A percentile compares a stretch with the other conserved stretches of the same genome.
phyloP scores from a whole-genome alignment of 53 echinoderm and acorn worm genomes.

The Luidia sarsii region DNA sequence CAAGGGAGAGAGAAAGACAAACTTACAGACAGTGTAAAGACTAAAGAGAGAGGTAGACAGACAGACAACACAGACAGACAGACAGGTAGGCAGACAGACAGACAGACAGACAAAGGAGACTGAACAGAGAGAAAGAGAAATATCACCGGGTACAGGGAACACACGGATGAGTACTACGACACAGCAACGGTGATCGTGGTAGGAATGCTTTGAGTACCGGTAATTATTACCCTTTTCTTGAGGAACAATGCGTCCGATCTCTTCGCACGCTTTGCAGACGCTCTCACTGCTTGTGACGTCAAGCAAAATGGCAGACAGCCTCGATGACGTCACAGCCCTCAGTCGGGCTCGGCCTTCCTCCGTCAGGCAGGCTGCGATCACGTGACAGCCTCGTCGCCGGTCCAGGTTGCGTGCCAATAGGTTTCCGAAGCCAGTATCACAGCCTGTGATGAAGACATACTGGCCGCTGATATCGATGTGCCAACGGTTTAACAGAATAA shows the following conservation, averaged over 20 bases:
- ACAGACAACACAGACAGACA: too few species aligned
- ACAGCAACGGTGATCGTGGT: too few species aligned
- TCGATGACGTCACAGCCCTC: constrained; percentile 39
- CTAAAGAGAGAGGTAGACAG: too few species aligned
- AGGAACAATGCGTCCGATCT: background rate
- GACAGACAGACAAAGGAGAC: too few species aligned
- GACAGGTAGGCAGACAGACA: too few species aligned
- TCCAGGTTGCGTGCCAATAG: constrained; percentile 37
- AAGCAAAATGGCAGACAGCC: constrained; percentile 25
- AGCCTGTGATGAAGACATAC: constrained; percentile 61
- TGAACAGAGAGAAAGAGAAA: too few species aligned
- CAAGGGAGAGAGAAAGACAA: too few species aligned
- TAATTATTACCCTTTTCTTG: constrained; percentile 1
- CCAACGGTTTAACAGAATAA: background rate
- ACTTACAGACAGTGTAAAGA: too few species aligned
- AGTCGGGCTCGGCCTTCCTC: background rate
- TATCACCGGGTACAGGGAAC: too few species aligned
- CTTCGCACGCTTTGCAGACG: background rate
- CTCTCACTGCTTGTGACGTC: constrained; percentile 56
- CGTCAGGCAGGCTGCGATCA: constrained; percentile 57
- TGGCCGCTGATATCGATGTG: constrained; percentile 2
- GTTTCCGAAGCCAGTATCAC: constrained; percentile 58
- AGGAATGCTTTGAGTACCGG: too few species aligned
- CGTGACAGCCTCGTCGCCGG: constrained; percentile 28
- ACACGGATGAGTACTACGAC: too few species aligned